Base-by-base conservation (phyloP, 35 echinoderm and acorn worm species). In the Anneissia japonica region DNA sequence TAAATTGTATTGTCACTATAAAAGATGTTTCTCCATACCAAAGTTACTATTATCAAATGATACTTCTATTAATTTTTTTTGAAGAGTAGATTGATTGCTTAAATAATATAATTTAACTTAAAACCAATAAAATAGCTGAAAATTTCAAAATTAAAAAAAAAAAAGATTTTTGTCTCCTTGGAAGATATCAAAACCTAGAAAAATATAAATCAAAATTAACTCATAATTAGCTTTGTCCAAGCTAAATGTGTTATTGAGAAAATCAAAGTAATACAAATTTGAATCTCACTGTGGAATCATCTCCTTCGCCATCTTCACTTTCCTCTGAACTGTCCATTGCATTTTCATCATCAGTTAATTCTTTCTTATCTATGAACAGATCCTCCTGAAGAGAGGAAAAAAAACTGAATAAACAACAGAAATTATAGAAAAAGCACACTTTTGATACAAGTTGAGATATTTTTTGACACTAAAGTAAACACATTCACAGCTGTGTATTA, bases 281-380 rank as follows among this genome's bases (percentile, higher is more conserved):
- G 23, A 46, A 76, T 72, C 28, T 6, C 29, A 79, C 31, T 34
- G 13, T 83, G 74, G 37, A 31, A 84, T 26, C 74, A 76, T 87
- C 41, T 30, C 40, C 46, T 36, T 34, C 43, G 34, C 84, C 90
- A 81, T 92, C 85, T 45, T 64, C 81, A 72, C 78, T 36, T 32
- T 83, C 90, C 74, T 82, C 77, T 64, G 51, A 64, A 1, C 10
- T 19, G 41, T 37, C 35, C 37, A 77, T 43, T 32, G 82, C 84
- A 46, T 81, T 79, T 2, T 87, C 92, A 19, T 86, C 83, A 39
- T 90, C 77, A 38, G 32, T 55, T 83, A 88, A 36, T 38, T 41
- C 32, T 12, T 76, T 81, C 19, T 46, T 43, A 29, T 34, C 87
- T 6, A 86, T 83, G 78, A 90, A 89, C 76, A 93, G 37, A 64